These are phyloP conservation scores for Paguma larvata DNA, from an alignment of 2,797 vertebrate species.

Conservation along the genomic window DNA sequence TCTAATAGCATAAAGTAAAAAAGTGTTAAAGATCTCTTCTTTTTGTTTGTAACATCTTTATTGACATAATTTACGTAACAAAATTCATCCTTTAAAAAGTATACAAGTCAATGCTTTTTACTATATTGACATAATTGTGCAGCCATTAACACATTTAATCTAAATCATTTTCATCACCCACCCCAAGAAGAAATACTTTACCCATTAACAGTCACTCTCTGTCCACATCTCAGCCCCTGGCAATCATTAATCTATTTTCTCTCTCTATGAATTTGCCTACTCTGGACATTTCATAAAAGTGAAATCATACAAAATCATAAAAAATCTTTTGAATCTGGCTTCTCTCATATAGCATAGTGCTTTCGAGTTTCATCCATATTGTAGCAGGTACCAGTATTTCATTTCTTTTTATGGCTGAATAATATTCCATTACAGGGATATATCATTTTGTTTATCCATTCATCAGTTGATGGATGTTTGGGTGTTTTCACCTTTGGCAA, in stretches of 20 bases:
- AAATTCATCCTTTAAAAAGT: background rate
- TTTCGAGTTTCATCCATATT: background rate
- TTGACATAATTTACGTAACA: background rate
- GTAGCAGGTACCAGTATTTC: background rate
- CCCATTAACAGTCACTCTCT: background rate
- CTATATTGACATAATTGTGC: background rate
- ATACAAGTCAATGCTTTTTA: background rate
- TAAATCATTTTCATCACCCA: background rate
- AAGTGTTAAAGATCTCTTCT: background rate
- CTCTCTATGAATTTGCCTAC: background rate
- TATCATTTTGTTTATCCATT: background rate
- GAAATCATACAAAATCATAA: background rate
- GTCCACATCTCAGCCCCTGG: background rate
- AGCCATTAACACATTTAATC: background rate
- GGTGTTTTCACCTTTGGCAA: background rate
- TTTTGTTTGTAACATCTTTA: background rate
- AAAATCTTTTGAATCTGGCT: background rate
- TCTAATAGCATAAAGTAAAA: background rate
- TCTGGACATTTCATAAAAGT: background rate
- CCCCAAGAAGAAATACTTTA: background rate
- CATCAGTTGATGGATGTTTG: background rate
- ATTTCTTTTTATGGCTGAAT: background rate
- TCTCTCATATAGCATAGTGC: background rate
- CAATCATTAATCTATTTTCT: background rate
- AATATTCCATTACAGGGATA: background rate